Conservation (phyloP, 1,140 invertebrate species). For the Gryon sp. region DNA sequence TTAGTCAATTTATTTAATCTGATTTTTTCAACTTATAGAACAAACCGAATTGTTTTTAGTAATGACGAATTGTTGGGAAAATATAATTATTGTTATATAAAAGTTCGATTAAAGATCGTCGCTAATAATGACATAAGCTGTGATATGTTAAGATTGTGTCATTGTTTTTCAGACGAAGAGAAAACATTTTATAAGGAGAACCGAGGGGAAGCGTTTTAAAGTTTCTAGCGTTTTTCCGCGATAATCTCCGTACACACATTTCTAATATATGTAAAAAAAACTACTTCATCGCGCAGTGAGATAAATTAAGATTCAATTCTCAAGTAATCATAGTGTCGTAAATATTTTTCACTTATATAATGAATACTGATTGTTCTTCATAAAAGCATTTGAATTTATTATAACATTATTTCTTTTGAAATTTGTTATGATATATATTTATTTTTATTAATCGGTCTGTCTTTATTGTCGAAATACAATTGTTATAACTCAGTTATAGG, state of each 20-base stretch:
- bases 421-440: too few species aligned
- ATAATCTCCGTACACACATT: slow-evolving; percentile 71
- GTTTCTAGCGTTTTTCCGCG: slow-evolving; percentile 72
- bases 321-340: slow-evolving; percentile 6
- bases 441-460: too few species aligned
- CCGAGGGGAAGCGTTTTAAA: slow-evolving; percentile 72
- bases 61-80: too few species aligned
- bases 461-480: too few species aligned
- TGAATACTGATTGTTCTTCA: too few species aligned
- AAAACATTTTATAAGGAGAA: slow-evolving; percentile 64
- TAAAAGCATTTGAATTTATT: too few species aligned
- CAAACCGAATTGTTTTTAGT: too few species aligned
- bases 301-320: slow-evolving; percentile 15
- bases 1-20: too few species aligned
- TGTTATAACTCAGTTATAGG: too few species aligned
- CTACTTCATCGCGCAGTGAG: slow-evolving; percentile 9
- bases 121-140: slow-evolving; percentile 62
- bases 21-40: too few species aligned
- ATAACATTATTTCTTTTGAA: too few species aligned
- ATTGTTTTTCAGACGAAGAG: slow-evolving; percentile 67
- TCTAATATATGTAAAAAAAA: slow-evolving; percentile 2
- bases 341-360: too few species aligned
- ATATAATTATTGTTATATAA: slow-evolving; percentile 30
- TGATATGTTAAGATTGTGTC: slow-evolving; percentile 64
- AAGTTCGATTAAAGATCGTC: slow-evolving; percentile 60